Evolutionary conservation across 1,140 invertebrate species (phyloP).

Genomic region (Portunus trituberculatus): DNA sequence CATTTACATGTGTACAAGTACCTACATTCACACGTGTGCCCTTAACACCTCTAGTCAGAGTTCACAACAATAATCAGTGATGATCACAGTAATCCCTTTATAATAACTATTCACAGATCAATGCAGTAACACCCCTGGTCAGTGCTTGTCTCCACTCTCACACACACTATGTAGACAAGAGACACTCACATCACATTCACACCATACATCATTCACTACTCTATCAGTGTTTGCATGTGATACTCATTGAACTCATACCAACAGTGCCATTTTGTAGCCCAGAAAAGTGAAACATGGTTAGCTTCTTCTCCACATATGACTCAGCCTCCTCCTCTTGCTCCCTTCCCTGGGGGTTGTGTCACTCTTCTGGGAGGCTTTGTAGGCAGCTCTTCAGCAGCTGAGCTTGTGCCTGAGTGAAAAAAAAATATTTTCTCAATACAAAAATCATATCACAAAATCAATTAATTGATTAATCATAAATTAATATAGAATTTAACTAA

Average conservation of each 20-base stretch:
- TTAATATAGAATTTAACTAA: too few relatives aligned
- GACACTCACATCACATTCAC: not conserved
- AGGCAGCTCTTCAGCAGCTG: constrained; percentile 67
- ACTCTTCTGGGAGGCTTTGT: constrained; percentile 60
- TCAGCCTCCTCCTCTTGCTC: not conserved
- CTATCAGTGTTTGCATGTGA: constrained; percentile 48
- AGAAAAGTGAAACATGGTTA: not conserved
- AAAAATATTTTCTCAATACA: too few relatives aligned
- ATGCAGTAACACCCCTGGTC: not conserved
- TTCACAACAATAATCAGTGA: constrained; percentile 3
- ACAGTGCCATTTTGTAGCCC: constrained; percentile 36
- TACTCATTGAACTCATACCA: constrained; percentile 33
- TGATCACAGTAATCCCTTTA: constrained; percentile 43
- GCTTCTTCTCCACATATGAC: not conserved
- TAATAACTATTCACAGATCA: constrained; percentile 33
- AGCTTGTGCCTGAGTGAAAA: constrained; percentile 58
- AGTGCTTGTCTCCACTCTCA: not conserved
- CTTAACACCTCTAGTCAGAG: not conserved
- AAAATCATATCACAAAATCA: too few relatives aligned
- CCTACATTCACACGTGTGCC: not conserved
- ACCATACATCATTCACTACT: not conserved
- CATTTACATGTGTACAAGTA: not conserved
- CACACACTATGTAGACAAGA: not conserved
- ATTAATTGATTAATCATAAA: too few relatives aligned
- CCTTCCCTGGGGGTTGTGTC: constrained; percentile 33